These are phyloP conservation scores for Egretta garzetta DNA, from an alignment of 2,113 vertebrate species.

Conservation along the genomic window DNA sequence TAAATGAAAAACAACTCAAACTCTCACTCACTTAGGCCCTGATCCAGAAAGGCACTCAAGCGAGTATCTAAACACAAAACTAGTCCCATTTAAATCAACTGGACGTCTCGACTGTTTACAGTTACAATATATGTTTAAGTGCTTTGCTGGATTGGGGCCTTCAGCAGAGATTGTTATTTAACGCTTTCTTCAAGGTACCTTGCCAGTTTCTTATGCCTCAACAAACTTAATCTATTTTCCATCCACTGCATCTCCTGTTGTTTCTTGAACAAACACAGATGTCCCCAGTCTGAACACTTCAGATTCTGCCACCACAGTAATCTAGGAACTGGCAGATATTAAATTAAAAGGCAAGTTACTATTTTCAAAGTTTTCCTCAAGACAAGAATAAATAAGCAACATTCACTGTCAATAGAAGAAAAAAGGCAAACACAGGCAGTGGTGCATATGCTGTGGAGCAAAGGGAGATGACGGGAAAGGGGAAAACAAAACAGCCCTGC, in stretches of 20 bases:
- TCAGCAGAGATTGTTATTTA: not conserved
- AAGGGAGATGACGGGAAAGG: not conserved
- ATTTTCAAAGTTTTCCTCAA: not conserved
- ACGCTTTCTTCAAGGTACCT: not conserved
- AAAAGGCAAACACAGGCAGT: not conserved
- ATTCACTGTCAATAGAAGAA: not conserved
- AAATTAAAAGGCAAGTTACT: not conserved
- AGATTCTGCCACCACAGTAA: not conserved
- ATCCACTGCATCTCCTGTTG: constrained; percentile 9
- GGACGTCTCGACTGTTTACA: constrained; percentile 39
- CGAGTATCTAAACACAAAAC: constrained; percentile 35
- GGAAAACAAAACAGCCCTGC: not conserved
- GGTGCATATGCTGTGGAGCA: not conserved
- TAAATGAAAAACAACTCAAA: not conserved
- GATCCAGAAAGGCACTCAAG: constrained; percentile 25
- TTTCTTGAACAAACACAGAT: constrained; percentile 53
- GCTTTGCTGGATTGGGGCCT: constrained; percentile 43
- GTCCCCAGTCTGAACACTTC: not conserved
- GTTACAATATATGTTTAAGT: not conserved
- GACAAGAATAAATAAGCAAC: not conserved
- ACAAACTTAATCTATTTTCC: constrained; percentile 15
- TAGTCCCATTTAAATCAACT: constrained; percentile 34
- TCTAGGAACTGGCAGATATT: not conserved
- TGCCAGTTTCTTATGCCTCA: not conserved
- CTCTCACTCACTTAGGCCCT: not conserved